Base-by-base conservation (phyloP, 2,888 invertebrate genomes). In the Caenorhabditis afra region DNA sequence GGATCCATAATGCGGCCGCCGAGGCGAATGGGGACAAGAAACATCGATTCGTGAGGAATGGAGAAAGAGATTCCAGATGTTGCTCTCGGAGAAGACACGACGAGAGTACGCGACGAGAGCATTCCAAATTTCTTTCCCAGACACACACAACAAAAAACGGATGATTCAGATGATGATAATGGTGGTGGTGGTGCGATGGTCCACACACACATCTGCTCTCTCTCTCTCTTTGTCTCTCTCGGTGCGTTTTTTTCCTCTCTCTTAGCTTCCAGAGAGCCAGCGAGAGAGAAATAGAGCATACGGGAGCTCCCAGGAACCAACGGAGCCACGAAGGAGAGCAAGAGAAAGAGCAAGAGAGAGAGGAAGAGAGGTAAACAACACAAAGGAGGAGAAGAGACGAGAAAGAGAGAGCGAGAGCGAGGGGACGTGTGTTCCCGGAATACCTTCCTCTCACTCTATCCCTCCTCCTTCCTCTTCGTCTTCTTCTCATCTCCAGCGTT, bases 281-380 rank as follows among this genome's bases (percentile, higher is more conserved):
- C 12, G 39, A 59, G 52, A 59, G 47, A n/a, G 23, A 29, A 23
- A 37, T n/a, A 52, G 37, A 59, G 55, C 10, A 16, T 7, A n/a
- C n/a, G n/a, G n/a, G n/a, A 47, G 29, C 29, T 7, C 29, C 3
- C 29, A 7, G 41, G 41, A 41, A 11, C 12, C 11, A 11, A n/a
- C n/a, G 14, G 41, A 41, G 11, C 41, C 22, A 23, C 4, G 50
- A 50, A 23, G 22, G 23, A 50, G 22, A 50, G 50, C 22, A 23
- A 50, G 22, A 23, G 50, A 35, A n/a, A 12, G n/a, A 53, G 16
- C 5, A 14, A 23, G 16, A 23, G n/a, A 35, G 35, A 12, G 23
- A 20, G 23, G 23, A 22, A 18, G 11, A 44, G 44, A n/a, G n/a
- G n/a, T n/a, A n/a, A 12, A 44, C 44, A 12, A 14, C n/a, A 14